Base-by-base conservation (phyloP, 23 tunicate species). In the Diplosoma virens region DNA sequence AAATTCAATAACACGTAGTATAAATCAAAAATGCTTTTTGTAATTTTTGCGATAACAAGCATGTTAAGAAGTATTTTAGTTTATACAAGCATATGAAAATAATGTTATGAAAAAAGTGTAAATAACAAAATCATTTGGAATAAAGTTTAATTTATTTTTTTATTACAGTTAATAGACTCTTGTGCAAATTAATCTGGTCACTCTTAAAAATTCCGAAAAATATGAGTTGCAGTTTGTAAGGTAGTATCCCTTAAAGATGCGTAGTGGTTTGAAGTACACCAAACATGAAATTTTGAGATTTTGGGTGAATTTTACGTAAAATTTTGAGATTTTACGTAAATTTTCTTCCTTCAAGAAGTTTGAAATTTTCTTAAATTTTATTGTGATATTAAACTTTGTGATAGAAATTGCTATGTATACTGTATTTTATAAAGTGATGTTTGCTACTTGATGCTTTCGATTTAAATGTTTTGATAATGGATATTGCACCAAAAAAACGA, bases 151-250 rank as follows among this genome's bases (percentile, higher is more conserved):
- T n/a, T n/a, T n/a, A n/a, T n/a, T n/a, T n/a, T n/a, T n/a, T n/a
- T n/a, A n/a, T n/a, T n/a, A n/a, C n/a, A n/a, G n/a, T n/a, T n/a
- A n/a, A n/a, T n/a, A n/a, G n/a, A n/a, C n/a, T n/a, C n/a, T n/a
- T n/a, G n/a, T n/a, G n/a, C n/a, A n/a, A n/a, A n/a, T n/a, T n/a
- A n/a, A n/a, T n/a, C n/a, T n/a, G n/a, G n/a, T n/a, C n/a, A n/a
- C n/a, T n/a, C n/a, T n/a, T n/a, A 56, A 56, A 56, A 4, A 14
- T 56, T 56, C 20, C 63, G 25, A 16, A 56, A 56, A 56, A 56
- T 56, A 20, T 56, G 63, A 16, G 63, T 56, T 56, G 63, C 63
- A 56, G 63, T 56, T 56, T 20, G 63, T 56, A 56, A 56, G 63
- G 24, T 56, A 56, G 63, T 56, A 56, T 56, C 20, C 25, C 63